Evolutionary conservation across 1,140 invertebrate genomes (phyloP), one percentile per base, ranked within the genome.

Genomic region (Lepidostoma basale): DNA sequence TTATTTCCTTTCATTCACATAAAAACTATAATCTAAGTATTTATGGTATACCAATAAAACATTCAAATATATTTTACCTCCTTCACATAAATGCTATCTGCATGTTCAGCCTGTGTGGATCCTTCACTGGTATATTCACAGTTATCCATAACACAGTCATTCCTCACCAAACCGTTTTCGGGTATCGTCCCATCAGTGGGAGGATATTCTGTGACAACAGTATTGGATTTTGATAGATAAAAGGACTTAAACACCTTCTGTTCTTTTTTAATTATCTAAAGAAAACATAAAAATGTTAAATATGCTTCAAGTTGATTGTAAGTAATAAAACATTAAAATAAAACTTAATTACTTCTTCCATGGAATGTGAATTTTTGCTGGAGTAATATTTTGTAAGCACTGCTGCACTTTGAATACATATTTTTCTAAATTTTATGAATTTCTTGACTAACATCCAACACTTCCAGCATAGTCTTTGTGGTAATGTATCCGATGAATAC

Each of bases 401-500:
- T 10, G 12, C 14, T 16, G 33, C 42, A 36, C 65, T 71, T 59
- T 68, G 18, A 30, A 16, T 23, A 22, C 65, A 71, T 8, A 68
- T 28, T n/a, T 9, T 59, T 67, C 33, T 54, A 26, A 71, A 68
- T 16, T 9, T 3, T 25, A 59, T 22, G 42, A 40, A 49, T 47
- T 71, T 71, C 8, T 44, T 18, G 3, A 71, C 8, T 26, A 68
- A 44, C 26, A 18, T 10, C 8, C 28, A 47, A 64, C 69, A 71
- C 30, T 59, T 9, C 65, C 64, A 71, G 30, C 69, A 71, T 40
- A 71, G 28, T 65, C 65, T 64, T 16, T 33, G 16, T n/a, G 69
- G 56, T 14, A 67, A n/a, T n/a, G 20, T 20, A 45, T 66, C 64
- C 10, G 16, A 9, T 9, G 28, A 22, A 25, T 33, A 25, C 20